Base-by-base conservation (phyloP, 2,888 invertebrate genomes). In the Lasioglossum pauxillum region DNA sequence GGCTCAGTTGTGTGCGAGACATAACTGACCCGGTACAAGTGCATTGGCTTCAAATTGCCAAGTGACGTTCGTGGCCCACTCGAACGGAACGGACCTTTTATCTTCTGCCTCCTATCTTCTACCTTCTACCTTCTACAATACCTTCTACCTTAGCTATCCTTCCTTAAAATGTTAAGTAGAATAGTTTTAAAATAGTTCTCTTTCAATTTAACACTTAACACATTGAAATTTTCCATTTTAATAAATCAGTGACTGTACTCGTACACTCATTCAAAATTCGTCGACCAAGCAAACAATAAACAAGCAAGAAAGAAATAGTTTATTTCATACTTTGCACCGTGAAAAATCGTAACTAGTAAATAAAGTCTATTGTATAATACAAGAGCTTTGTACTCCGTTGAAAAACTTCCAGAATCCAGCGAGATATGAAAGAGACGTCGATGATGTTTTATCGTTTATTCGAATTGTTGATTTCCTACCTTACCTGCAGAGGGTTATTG, bases 1-100 rank as follows among this genome's bases (percentile, higher is more conserved):
- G 31, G 31, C 31, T 31, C 12, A 16, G 8, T 71, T 80, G 69
- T 64, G 53, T 60, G 67, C 74, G 69, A 80, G 78, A 85, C 83
- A 84, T 86, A 89, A 90, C 84, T 90, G 89, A 89, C 89, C 89
- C 82, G 86, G 75, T 85, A 78, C 82, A 84, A 80, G 85, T 86
- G 86, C 81, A 82, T 78, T 76, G 76, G 74, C 78, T 85, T 84
- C 79, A 75, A 83, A 83, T 83, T 85, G 75, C 78, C 81, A 72
- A 82, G 75, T 82, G 85, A 87, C 87, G 81, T 88, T 90, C 81
- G 86, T 87, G 76, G 67, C 57, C 73, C 44, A 8, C 80, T 71
- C 44, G 79, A 49, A 64, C 76, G 35, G 64, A 85, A 86, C 80
- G 74, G 82, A 87, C 78, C 69, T 75, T 53, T 67, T 75, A 72